Percentiles rank a stretch among this genome's conserved stretches.
These are phyloP conservation scores for Gyrodactylus bullatarudis DNA, from an alignment of 1,140 invertebrate genomes.

Conservation along the genomic window DNA sequence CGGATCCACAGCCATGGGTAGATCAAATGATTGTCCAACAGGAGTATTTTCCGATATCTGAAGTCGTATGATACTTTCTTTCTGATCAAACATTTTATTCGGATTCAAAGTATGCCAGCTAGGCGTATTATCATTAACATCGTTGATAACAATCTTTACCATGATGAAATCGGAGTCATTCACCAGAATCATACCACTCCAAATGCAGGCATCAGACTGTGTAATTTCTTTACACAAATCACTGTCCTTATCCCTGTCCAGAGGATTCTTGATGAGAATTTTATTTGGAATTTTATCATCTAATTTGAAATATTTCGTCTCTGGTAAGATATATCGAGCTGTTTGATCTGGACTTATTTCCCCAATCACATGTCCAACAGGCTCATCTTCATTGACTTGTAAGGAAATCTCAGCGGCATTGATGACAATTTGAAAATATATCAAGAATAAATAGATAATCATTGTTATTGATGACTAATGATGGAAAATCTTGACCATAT, in stretches of 20 bases:
- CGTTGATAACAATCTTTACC: background rate
- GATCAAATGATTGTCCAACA: background rate
- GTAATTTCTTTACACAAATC: background rate
- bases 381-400: background rate
- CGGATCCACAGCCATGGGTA: background rate
- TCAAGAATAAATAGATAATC: no score
- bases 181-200: background rate
- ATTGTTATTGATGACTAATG: no score
- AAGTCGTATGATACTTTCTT: background rate
- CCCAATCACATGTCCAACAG: background rate
- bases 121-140: conserved; percentile 3
- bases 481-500: no score
- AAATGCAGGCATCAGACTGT: background rate
- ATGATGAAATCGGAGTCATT: background rate
- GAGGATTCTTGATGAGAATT: background rate
- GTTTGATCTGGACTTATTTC: background rate
- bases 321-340: background rate
- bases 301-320: background rate
- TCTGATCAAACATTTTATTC: background rate
- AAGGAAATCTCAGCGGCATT: no score
- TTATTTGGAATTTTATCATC: no score
- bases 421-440: no score
- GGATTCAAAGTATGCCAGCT: background rate
- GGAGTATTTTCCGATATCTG: background rate
- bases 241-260: background rate